Conservation (phyloP, 2,797 vertebrate genomes). For the Argyrosomus regius region DNA sequence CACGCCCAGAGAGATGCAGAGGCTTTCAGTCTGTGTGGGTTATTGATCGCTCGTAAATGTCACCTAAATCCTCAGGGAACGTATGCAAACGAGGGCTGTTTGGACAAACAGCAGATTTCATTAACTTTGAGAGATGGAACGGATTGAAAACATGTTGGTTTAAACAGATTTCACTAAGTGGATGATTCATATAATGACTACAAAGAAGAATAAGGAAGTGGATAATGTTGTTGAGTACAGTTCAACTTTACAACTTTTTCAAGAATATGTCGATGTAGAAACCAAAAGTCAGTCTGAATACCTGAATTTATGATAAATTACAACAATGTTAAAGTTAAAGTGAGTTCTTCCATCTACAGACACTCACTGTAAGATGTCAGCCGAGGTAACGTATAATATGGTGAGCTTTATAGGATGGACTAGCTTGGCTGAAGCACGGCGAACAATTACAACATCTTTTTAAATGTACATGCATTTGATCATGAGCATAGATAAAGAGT, state of each 20-base stretch:
- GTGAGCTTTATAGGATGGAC: too few species aligned
- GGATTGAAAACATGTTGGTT: not conserved
- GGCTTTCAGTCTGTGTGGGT: constrained; percentile 11
- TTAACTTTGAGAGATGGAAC: not conserved
- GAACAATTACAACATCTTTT: too few species aligned
- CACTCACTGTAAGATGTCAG: too few species aligned
- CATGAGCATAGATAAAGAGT: too few species aligned
- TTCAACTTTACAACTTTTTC: too few species aligned
- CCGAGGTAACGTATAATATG: too few species aligned
- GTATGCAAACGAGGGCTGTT: not conserved
- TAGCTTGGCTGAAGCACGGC: too few species aligned
- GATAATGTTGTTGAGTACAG: not conserved
- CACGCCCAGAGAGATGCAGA: not conserved
- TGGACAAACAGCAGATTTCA: constrained; percentile 2
- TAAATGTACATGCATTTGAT: too few species aligned
- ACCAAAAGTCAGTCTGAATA: not conserved
- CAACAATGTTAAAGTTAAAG: not conserved
- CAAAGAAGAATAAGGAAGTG: not conserved
- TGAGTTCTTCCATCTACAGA: not conserved
- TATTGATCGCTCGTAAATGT: constrained; percentile 46
- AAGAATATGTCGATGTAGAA: not conserved
- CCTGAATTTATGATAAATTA: not conserved
- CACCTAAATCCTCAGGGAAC: constrained; percentile 30
- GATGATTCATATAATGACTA: not conserved
- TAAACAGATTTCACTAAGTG: not conserved